Conservation (phyloP, 2,888 invertebrate species). For the Pyralis farinalis region DNA sequence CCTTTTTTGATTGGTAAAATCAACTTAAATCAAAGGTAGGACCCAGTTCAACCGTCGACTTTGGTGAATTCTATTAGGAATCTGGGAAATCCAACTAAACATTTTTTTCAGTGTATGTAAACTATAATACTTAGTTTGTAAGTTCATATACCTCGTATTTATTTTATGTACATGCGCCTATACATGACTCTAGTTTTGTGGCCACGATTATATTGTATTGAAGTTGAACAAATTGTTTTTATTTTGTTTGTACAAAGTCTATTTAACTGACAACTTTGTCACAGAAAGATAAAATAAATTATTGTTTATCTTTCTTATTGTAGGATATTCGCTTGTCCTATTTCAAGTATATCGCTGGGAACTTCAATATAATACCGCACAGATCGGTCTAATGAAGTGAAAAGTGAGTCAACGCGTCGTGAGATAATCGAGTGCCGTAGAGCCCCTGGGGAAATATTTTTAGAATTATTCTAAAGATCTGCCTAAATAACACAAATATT, state of each 20-base stretch:
- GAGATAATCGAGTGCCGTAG: background rate
- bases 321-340: background rate
- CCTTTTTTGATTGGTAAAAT: too few relatives aligned
- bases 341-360: background rate
- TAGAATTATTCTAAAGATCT: too few relatives aligned
- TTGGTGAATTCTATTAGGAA: too few relatives aligned
- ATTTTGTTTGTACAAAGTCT: background rate
- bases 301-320: background rate
- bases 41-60: too few relatives aligned
- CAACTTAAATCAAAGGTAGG: too few relatives aligned
- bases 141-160: too few relatives aligned
- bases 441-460: background rate
- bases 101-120: too few relatives aligned
- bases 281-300: background rate
- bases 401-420: constrained; percentile 2
- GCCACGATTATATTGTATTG: background rate
- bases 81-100: too few relatives aligned
- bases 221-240: background rate
- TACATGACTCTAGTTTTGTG: background rate
- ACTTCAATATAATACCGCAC: constrained; percentile 5
- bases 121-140: too few relatives aligned
- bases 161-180: too few relatives aligned
- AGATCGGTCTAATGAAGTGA: constrained; percentile 9
- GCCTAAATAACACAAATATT: too few relatives aligned
- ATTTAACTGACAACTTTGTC: background rate